Percentiles rank a stretch among this genome's conserved stretches.
phyloP scores from a whole-genome alignment of 2,797 vertebrate species.

The Podargus strigoides region DNA sequence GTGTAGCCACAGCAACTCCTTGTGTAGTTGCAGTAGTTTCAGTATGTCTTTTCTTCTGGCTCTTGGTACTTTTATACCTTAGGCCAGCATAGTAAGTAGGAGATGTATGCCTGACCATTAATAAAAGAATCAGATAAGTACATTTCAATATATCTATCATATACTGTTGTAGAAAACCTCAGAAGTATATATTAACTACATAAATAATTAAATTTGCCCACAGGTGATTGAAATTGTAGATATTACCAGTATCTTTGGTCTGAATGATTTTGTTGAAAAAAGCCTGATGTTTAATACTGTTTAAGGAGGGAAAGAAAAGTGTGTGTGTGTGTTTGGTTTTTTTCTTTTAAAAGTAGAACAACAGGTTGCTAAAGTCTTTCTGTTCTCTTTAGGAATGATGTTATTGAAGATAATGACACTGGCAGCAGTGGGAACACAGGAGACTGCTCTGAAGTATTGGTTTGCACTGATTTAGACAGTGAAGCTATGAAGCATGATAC shows the following conservation, averaged over 20 bases:
- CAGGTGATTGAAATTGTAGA: not conserved
- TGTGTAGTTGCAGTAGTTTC: rapidly evolving
- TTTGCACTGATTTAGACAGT: conserved; percentile 67
- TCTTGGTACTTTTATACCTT: not conserved
- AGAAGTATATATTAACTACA: not conserved
- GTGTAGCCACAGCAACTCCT: not conserved
- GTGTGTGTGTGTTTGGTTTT: not conserved
- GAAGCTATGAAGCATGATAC: conserved; percentile 69
- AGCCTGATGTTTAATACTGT: not conserved
- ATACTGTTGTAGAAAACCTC: not conserved
- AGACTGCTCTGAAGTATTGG: conserved; percentile 71
- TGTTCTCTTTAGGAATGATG: conserved; percentile 67
- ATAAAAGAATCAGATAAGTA: not conserved
- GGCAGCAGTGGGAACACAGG: conserved; percentile 65
- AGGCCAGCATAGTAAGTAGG: not conserved
- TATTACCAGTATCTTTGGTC: not conserved
- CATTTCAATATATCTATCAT: not conserved
- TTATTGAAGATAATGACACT: conserved; percentile 71
- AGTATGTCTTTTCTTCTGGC: not conserved
- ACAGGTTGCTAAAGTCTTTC: not conserved
- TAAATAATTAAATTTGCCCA: not conserved
- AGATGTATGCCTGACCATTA: not conserved
- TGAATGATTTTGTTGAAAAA: not conserved
- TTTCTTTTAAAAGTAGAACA: not conserved
- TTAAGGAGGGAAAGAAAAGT: not conserved